Percentiles rank a stretch among this genome's conserved stretches.
Conservation (phyloP, 2,888 invertebrate species). For the Rhagium mordax region DNA sequence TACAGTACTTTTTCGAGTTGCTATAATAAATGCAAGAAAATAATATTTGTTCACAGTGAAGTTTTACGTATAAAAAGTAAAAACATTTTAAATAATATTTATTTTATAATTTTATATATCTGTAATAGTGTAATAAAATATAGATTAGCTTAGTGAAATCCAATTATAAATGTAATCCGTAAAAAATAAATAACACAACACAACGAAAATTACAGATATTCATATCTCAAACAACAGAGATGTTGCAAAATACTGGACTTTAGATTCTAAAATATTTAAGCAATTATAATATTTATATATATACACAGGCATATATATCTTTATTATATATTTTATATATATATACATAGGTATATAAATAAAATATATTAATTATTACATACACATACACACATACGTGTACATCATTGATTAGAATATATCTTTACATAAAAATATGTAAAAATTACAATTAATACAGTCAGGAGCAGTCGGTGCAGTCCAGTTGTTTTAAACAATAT, state of each 20-base stretch:
- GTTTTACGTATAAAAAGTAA: constrained; percentile 1
- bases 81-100: constrained; percentile 41
- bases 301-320: background rate
- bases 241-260: constrained; percentile 17
- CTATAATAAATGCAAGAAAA: background rate
- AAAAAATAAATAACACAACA: constrained; percentile 61
- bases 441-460: constrained; percentile 32
- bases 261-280: constrained; percentile 1
- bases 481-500: constrained; percentile 41
- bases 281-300: constrained; percentile 5
- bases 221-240: constrained; percentile 13
- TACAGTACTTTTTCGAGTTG: background rate
- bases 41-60: background rate
- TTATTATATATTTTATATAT: too few relatives aligned
- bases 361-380: background rate
- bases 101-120: constrained; percentile 56
- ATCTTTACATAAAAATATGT: constrained; percentile 39
- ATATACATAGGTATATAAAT: background rate
- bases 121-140: constrained; percentile 63
- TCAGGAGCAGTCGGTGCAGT: constrained; percentile 40
- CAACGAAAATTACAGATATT: constrained; percentile 43
- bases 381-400: background rate
- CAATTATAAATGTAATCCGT: constrained; percentile 53
- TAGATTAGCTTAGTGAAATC: constrained; percentile 60
- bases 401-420: constrained; percentile 7